Evolutionary conservation across 1,140 invertebrate genomes (phyloP), one percentile per base, ranked within the genome.

Genomic region (Odontomachus brunneus): DNA sequence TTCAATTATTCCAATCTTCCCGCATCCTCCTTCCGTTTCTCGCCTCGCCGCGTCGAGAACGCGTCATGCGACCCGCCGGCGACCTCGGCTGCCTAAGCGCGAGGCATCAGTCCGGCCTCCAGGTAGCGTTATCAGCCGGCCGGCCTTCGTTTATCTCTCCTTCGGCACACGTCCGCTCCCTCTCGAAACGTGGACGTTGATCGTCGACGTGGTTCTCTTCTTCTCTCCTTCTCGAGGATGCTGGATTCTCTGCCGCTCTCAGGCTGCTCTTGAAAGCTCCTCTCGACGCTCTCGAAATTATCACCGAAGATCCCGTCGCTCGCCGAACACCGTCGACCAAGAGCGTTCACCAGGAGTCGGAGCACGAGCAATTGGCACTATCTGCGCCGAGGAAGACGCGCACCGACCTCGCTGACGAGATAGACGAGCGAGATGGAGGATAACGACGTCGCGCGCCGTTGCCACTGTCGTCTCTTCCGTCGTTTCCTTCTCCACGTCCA

Each of bases 1-100:
- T 80, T 80, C 57, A 74, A 87, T 87, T 84, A 71, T 49, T 49
- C 49, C 19, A 87, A 51, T 83, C 14, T 80, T 75, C 59, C 73
- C 73, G 17, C 62, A 73, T 67, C 48, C 53, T 74, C 53, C 12
- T 88, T 62, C 71, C 62, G 69, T 14, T 76, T 63, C 78, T 53
- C 82, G 59, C 49, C 44, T 48, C 59, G 26, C 9, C 49, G 48
- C 4, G 29, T 33, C 5, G 38, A 44, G 38, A 4, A 57, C 51
- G 49, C 15, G 53, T 44, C 69, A 22, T 5, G 29, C 33, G 53
- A 38, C 15, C 9, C 12, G 48, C 11, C 29, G 14, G 22, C 19
- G 33, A 55, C 19, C 19, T 12, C 19, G 15, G 48, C 15, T 63
- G 24, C 75, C 38, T 44, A 44, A 44, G 38, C 38, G 3, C 38